These are phyloP conservation scores for Odontocolon sp. DNA, from an alignment of 2,888 invertebrate species.

Conservation along the genomic window DNA sequence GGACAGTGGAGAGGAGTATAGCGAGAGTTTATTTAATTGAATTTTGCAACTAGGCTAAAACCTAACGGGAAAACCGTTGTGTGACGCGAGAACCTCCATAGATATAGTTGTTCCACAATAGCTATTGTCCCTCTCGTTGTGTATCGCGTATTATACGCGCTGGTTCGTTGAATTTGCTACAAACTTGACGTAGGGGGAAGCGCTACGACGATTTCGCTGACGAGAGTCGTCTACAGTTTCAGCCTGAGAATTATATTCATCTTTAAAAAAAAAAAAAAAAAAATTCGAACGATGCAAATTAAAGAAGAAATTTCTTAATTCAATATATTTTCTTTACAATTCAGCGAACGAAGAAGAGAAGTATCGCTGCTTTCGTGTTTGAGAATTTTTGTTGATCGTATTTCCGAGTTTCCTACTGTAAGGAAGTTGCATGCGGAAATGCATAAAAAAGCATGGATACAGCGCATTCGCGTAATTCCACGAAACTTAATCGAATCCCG, in stretches of 20 bases:
- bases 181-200: no score
- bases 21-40: constrained; percentile 73
- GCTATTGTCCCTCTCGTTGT: constrained; percentile 55
- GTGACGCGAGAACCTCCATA: constrained; percentile 36
- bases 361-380: not conserved
- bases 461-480: constrained; percentile 26
- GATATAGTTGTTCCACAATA: constrained; percentile 45
- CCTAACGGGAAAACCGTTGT: constrained; percentile 69
- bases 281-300: not conserved
- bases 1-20: constrained; percentile 17
- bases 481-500: constrained; percentile 41
- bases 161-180: constrained; percentile 18
- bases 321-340: no score
- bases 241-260: no score
- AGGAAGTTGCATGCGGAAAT: not conserved
- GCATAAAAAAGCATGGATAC: constrained; percentile 12
- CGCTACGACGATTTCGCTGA: no score
- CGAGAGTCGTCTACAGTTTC: no score
- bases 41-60: constrained; percentile 74
- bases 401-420: not conserved
- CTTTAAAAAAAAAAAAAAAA: not conserved
- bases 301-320: not conserved
- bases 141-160: constrained; percentile 26
- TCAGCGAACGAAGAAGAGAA: not conserved
- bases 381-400: not conserved